A percentile compares a stretch with the other conserved stretches of the same genome.
Conservation (phyloP, 2,888 invertebrate genomes). For the Lamellibrachia satsuma region DNA sequence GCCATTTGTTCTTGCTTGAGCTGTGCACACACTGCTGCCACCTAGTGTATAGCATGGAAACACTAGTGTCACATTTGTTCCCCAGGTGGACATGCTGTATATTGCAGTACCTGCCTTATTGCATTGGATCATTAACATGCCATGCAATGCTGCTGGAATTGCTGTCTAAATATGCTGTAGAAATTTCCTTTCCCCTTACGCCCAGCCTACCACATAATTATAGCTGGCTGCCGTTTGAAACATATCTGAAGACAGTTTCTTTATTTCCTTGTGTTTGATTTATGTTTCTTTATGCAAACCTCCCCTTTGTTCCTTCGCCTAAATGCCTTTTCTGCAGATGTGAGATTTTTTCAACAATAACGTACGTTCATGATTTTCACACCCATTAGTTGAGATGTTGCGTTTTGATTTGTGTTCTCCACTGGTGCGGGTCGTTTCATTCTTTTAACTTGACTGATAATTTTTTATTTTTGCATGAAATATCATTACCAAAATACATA, state of each 20-base stretch:
- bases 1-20: not conserved
- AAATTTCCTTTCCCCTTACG: not conserved
- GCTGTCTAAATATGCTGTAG: not conserved
- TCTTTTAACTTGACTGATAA: not conserved
- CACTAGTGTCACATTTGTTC: not conserved
- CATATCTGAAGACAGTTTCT: not conserved
- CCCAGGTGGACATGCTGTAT: not conserved
- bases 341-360: not conserved
- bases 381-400: not conserved
- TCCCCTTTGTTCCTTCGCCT: not conserved
- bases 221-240: not conserved
- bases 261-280: not conserved
- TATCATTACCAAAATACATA: not conserved
- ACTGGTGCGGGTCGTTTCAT: not conserved
- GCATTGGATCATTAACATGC: not conserved
- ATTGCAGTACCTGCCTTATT: not conserved
- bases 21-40: not conserved
- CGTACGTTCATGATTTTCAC: not conserved
- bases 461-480: not conserved
- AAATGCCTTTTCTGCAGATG: not conserved
- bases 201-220: not conserved
- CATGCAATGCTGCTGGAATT: constrained; percentile 6
- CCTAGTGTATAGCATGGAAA: not conserved
- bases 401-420: not conserved
- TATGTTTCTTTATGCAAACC: not conserved